Conservation (phyloP, 2,888 invertebrate species). For the Andrena trimmerana region DNA sequence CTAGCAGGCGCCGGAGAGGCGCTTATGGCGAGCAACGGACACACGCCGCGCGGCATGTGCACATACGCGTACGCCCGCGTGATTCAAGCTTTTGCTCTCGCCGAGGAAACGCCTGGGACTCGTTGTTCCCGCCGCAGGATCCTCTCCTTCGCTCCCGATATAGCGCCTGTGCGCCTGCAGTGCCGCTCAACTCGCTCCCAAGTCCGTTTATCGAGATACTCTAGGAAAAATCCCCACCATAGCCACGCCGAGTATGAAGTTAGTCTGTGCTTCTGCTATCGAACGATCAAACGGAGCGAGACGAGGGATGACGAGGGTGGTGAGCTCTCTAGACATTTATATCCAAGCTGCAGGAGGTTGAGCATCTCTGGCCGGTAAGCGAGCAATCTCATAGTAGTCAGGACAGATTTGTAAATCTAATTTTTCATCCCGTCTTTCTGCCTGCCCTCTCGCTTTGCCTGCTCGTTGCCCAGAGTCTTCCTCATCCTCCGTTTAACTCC, state of each 20-base stretch:
- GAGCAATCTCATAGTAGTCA: constrained; percentile 80
- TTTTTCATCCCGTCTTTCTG: constrained; percentile 80
- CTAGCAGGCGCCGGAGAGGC: constrained; percentile 78
- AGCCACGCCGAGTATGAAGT: no score
- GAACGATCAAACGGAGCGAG: no score
- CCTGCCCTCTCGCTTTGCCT: constrained; percentile 66
- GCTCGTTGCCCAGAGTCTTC: constrained; percentile 60
- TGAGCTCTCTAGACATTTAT: constrained; percentile 19
- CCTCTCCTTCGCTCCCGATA: constrained; percentile 59
- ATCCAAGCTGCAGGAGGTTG: constrained; percentile 58
- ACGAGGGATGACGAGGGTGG: neutral
- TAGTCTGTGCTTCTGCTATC: no score
- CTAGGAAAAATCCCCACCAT: no score
- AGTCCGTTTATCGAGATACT: neutral
- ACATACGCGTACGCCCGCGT: constrained; percentile 17
- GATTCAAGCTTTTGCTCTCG: constrained; percentile 54
- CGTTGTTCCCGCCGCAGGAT: constrained; percentile 53
- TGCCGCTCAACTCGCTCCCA: neutral
- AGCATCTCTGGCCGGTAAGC: constrained; percentile 70
- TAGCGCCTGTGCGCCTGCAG: constrained; percentile 22
- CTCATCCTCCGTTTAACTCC: constrained; percentile 58
- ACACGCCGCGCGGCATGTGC: constrained; percentile 11
- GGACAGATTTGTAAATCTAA: constrained; percentile 83
- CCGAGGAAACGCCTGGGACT: constrained; percentile 56
- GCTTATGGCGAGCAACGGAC: constrained; percentile 54